These are phyloP conservation scores for Drosophila histrio DNA, from an alignment of 2,888 invertebrate species.

Conservation along the genomic window DNA sequence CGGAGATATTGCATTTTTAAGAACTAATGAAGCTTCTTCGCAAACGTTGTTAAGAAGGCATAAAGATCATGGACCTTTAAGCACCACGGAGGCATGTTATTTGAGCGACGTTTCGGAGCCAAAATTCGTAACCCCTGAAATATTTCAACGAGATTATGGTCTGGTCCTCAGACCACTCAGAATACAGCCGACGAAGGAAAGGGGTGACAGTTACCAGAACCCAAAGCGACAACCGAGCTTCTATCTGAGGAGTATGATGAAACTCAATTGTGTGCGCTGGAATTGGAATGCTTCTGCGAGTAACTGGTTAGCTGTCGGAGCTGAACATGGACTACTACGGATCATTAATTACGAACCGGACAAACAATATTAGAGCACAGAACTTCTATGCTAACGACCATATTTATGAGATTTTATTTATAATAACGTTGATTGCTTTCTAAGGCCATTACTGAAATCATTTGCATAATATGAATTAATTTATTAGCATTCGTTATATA, in stretches of 20 bases:
- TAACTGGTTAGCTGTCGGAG: slow-evolving; percentile 78
- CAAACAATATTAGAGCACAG: slow-evolving; percentile 23
- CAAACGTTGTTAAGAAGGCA: slow-evolving; percentile 42
- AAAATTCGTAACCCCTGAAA: slow-evolving; percentile 13
- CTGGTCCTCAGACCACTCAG: slow-evolving; percentile 67
- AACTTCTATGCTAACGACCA: neutral
- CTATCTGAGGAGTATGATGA: slow-evolving; percentile 60
- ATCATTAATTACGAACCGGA: slow-evolving; percentile 60
- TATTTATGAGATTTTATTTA: slow-evolving; percentile 24
- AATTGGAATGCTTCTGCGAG: slow-evolving; percentile 75
- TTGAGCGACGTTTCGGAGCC: slow-evolving; percentile 41
- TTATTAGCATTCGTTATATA: slow-evolving; percentile 29
- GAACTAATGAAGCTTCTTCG: slow-evolving; percentile 60
- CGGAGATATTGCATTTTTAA: slow-evolving; percentile 76
- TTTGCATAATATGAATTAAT: slow-evolving; percentile 34
- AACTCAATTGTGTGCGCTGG: slow-evolving; percentile 76
- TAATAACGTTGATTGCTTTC: slow-evolving; percentile 11
- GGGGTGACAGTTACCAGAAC: slow-evolving; percentile 11
- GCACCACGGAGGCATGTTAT: slow-evolving; percentile 61
- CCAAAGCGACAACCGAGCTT: slow-evolving; percentile 51
- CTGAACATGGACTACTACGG: slow-evolving; percentile 82
- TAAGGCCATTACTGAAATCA: slow-evolving; percentile 6
- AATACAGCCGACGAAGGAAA: slow-evolving; percentile 32
- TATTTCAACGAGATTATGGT: slow-evolving; percentile 77
- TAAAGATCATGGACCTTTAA: slow-evolving; percentile 39